Conservation (phyloP, 2,797 vertebrate species). For the Coluber constrictor region DNA sequence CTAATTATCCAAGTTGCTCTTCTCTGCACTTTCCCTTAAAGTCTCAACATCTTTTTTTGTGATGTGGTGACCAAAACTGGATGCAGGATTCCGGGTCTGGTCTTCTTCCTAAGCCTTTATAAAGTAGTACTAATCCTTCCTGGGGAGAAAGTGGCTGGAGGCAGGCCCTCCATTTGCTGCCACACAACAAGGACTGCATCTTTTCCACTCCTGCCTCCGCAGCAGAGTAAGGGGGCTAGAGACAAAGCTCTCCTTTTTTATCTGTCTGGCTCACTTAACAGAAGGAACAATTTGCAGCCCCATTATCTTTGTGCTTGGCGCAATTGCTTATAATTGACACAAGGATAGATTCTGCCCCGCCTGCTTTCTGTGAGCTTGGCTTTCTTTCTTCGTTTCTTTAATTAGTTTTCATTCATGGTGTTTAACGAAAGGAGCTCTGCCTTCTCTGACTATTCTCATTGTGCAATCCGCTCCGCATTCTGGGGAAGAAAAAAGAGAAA, state of each 20-base stretch:
- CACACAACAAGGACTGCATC: neutral
- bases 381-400: neutral
- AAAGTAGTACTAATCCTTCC: neutral
- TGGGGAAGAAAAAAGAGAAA: neutral
- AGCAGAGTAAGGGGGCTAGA: neutral
- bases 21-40: neutral
- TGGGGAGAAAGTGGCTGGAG: neutral
- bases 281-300: neutral
- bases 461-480: neutral
- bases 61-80: too few species aligned
- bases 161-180: neutral
- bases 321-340: slow-evolving; percentile 10
- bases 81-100: neutral
- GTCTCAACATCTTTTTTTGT: too few species aligned
- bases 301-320: slow-evolving; percentile 3
- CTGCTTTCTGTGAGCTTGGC: neutral
- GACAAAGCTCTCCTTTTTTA: neutral
- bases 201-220: too few species aligned
- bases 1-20: too few species aligned
- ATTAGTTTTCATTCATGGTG: slow-evolving; percentile 14
- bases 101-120: too few species aligned
- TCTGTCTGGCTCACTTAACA: neutral
- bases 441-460: neutral
- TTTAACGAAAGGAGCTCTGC: neutral
- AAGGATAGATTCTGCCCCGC: neutral